Evolutionary conservation across 2,113 vertebrate species (phyloP).

Genomic region (Hypanus sabinus): DNA sequence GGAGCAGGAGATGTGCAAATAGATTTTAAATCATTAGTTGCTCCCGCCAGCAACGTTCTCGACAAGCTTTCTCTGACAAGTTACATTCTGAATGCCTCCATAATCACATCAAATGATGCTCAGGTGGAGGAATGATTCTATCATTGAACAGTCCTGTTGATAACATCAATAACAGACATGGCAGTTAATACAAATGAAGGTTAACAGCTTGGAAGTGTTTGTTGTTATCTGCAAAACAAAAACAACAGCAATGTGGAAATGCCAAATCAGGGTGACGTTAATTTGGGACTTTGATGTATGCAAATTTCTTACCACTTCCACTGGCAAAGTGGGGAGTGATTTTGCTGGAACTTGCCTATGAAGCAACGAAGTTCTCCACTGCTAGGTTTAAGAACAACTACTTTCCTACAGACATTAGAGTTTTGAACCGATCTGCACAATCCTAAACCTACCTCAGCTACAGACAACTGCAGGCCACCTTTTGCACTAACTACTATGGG

Average conservation of each 20-base stretch:
- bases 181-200: background rate
- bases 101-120: background rate
- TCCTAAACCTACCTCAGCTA: no score
- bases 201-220: background rate
- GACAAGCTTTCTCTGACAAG: background rate
- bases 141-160: background rate
- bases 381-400: no score
- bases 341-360: no score
- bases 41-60: slow-evolving; percentile 6
- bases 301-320: no score
- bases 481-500: no score
- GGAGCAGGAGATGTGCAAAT: slow-evolving; percentile 5
- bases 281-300: background rate
- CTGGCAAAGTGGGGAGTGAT: no score
- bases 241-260: no score
- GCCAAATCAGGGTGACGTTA: background rate
- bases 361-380: no score
- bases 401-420: no score
- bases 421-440: no score
- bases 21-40: slow-evolving; percentile 31
- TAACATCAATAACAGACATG: background rate
- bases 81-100: slow-evolving; percentile 1
- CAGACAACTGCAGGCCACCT: no score
- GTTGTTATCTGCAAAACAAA: background rate
- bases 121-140: slow-evolving; percentile 2